Conservation (phyloP, 1,140 invertebrate species). For the Drosophila asahinai region DNA sequence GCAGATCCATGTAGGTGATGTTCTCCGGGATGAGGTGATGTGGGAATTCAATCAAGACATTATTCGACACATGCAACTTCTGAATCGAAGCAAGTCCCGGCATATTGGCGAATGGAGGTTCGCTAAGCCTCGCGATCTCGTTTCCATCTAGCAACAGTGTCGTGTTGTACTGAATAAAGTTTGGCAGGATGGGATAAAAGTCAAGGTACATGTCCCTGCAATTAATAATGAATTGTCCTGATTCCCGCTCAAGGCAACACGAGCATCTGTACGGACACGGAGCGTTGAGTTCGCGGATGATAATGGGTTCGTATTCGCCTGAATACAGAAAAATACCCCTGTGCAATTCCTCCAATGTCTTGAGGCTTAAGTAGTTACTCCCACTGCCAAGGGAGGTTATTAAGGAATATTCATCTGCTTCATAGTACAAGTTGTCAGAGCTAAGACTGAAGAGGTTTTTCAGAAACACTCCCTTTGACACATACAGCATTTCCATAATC, state of each 20-base stretch:
- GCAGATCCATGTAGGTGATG: constrained; percentile 13
- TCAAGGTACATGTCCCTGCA: neutral
- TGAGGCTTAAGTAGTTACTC: too few relatives aligned
- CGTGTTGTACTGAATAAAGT: neutral
- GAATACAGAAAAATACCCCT: neutral
- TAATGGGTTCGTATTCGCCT: neutral
- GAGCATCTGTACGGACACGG: constrained; percentile 10
- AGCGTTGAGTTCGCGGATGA: constrained; percentile 2
- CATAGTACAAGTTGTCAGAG: neutral
- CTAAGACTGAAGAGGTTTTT: neutral
- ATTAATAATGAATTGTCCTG: constrained; percentile 2
- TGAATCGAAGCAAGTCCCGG: constrained; percentile 13
- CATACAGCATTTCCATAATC: neutral
- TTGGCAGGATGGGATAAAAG: neutral
- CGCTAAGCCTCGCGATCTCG: neutral
- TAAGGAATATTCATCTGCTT: constrained; percentile 3
- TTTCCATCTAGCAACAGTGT: constrained; percentile 1
- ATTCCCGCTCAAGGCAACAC: neutral
- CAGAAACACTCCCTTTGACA: neutral
- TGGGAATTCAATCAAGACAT: constrained; percentile 4
- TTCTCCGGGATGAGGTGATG: constrained; percentile 1
- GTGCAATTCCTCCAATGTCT: neutral
- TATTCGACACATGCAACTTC: neutral
- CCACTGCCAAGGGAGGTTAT: accelerated
- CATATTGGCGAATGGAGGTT: too few relatives aligned